Percentiles rank a stretch among this genome's conserved stretches.
Conservation (phyloP, 2,113 vertebrate genomes). For the Plecturocebus donacophilus region DNA sequence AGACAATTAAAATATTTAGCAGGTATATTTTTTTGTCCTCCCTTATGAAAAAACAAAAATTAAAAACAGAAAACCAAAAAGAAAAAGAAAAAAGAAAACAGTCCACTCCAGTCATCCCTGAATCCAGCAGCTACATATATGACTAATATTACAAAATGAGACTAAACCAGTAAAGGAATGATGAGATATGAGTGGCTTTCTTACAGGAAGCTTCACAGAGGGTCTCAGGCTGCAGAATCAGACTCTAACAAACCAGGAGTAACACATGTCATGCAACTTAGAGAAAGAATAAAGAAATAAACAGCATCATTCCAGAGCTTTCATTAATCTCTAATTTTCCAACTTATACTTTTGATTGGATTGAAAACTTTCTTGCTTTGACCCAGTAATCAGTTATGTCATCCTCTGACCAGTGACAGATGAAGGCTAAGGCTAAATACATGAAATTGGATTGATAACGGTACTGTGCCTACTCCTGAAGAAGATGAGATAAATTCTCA, state of each 20-base stretch:
- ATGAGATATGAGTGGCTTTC: background rate
- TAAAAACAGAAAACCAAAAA: background rate
- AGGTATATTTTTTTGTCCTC: background rate
- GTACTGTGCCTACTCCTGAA: background rate
- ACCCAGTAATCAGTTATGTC: background rate
- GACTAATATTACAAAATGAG: background rate
- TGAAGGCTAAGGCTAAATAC: background rate
- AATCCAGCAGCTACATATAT: background rate
- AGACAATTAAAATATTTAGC: background rate
- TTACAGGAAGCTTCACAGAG: background rate
- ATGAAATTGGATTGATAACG: background rate
- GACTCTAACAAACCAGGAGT: background rate
- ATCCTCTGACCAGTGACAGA: too few species aligned
- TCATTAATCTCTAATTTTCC: background rate
- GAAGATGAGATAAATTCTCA: background rate
- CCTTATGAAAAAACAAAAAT: background rate
- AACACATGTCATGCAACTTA: background rate
- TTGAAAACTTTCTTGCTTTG: background rate
- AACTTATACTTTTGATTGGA: background rate
- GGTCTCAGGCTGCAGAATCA: background rate
- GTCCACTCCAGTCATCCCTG: background rate
- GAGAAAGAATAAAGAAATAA: background rate
- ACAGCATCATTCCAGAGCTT: background rate
- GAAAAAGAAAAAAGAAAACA: background rate
- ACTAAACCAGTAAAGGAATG: background rate